Evolutionary conservation across 2,888 invertebrate genomes (phyloP), one percentile per base, ranked within the genome.

Genomic region (Ectemnius cavifrons): DNA sequence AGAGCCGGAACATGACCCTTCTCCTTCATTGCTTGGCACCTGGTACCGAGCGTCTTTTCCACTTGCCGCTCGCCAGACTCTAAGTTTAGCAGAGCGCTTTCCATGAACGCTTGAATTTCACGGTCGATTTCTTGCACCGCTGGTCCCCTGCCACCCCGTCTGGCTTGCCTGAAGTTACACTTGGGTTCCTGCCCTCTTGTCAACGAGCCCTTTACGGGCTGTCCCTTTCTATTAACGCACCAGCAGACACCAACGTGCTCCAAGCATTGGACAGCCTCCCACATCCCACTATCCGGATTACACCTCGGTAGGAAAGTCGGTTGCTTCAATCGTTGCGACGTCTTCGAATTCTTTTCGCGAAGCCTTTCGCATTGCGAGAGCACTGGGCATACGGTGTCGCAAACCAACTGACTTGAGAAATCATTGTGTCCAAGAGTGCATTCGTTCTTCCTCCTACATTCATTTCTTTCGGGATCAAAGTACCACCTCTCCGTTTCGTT

Each of bases 391-490:
- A 96, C 95, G 14, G 94, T 92, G 79, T 95, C 94, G 90, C 97
- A 97, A 81, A 96, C 95, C 45, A 94, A 92, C 85, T 95, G 95
- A 47, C 94, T 95, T 70, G 95, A 94, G 92, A 97, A 97, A 87
- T 96, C 95, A 90, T 97, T 97, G 89, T 96, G 95, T 87, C 96
- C 97, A 57, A 95, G 95, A 58, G 95, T 95, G 86, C 95, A 95
- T n/a, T 95, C 95, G 18, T 91, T 91, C 89, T 97, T 95, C 11
- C 93, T 90, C 74, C 95, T 93, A 88, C 97, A 97, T 80, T 94
- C 94, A 88, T 97, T 97, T 56, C 92, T 93, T 81, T 94, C 94
- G 2, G 95, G 93, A 91, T 96, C 96, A 91, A 97, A 97, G 88
- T 93, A 94, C 93, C 95, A 97, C 6, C 82, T 64, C 2, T 84